These are phyloP conservation scores for Leptothorax acervorum DNA, from an alignment of 2,888 invertebrate species.

Conservation along the genomic window DNA sequence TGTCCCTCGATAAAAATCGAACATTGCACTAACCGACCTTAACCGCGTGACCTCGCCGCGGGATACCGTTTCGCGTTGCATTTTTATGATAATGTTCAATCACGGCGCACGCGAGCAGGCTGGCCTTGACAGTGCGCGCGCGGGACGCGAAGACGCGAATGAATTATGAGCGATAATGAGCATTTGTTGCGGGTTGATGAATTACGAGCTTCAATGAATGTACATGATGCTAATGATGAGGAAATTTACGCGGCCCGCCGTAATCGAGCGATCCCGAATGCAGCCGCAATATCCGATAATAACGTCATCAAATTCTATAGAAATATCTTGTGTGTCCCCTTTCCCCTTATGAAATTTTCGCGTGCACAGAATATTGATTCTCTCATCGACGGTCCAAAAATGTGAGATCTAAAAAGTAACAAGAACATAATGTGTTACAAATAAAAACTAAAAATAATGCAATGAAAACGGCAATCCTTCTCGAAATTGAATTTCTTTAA, in stretches of 20 bases:
- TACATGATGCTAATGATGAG: slow-evolving; percentile 73
- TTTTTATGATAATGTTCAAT: slow-evolving; percentile 31
- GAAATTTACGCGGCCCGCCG: slow-evolving; percentile 71
- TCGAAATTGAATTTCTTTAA: neutral
- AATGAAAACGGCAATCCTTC: neutral
- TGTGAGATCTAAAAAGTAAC: neutral
- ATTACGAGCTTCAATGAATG: slow-evolving; percentile 73
- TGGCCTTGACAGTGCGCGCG: slow-evolving; percentile 32
- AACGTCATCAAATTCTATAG: slow-evolving; percentile 50
- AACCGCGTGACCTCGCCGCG: neutral
- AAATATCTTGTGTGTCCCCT: slow-evolving; percentile 13
- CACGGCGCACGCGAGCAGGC: neutral
- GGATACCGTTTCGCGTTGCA: slow-evolving; percentile 6
- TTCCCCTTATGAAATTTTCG: slow-evolving; percentile 2
- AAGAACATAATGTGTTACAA: no score
- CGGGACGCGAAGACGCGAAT: slow-evolving; percentile 67
- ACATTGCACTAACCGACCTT: neutral
- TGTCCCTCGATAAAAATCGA: neutral
- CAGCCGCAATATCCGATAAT: slow-evolving; percentile 59
- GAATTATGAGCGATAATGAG: slow-evolving; percentile 72
- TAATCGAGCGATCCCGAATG: slow-evolving; percentile 73
- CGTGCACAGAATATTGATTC: neutral
- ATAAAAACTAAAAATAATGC: neutral
- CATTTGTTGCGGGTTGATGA: slow-evolving; percentile 69
- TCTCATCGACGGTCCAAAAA: neutral